Conservation (phyloP, 2,113 vertebrate species). For the Notothenia rossii region DNA sequence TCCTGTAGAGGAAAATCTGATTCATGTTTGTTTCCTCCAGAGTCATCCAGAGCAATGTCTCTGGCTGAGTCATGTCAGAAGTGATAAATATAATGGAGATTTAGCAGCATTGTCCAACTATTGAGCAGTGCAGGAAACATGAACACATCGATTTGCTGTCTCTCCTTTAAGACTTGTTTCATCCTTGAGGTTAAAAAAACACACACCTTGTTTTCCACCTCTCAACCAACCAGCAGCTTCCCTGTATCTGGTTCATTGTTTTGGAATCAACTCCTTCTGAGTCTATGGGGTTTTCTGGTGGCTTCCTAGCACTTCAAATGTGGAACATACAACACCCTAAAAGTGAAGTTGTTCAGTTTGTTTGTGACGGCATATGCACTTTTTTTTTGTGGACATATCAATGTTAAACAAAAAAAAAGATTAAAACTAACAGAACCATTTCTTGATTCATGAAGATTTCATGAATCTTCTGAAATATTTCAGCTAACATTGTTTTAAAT, state of each 20-base stretch:
- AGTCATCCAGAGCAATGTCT: constrained; percentile 9
- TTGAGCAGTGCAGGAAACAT: constrained; percentile 25
- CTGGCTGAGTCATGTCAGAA: constrained; percentile 41
- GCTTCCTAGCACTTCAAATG: background rate
- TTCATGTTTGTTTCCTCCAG: constrained; percentile 42
- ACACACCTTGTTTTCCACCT: constrained; percentile 13
- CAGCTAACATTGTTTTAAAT: background rate
- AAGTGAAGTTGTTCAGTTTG: background rate
- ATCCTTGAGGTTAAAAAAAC: constrained; percentile 25
- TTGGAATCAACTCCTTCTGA: too few relatives aligned
- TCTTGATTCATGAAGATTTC: background rate
- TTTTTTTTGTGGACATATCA: background rate
- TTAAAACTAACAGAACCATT: background rate
- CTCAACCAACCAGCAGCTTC: background rate
- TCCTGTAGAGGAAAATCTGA: constrained; percentile 20
- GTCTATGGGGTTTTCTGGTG: background rate
- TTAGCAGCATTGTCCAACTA: constrained; percentile 31
- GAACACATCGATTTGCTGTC: background rate
- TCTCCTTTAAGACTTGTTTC: constrained; percentile 7
- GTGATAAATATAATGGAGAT: constrained; percentile 34
- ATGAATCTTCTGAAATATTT: background rate
- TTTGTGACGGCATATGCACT: background rate
- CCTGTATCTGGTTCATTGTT: background rate
- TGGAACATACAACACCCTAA: background rate
- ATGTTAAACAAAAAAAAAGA: too few relatives aligned